Evolutionary conservation across 2,888 invertebrate species (phyloP), one percentile per base, ranked within the genome.

Genomic region (Lasius fuliginosus): DNA sequence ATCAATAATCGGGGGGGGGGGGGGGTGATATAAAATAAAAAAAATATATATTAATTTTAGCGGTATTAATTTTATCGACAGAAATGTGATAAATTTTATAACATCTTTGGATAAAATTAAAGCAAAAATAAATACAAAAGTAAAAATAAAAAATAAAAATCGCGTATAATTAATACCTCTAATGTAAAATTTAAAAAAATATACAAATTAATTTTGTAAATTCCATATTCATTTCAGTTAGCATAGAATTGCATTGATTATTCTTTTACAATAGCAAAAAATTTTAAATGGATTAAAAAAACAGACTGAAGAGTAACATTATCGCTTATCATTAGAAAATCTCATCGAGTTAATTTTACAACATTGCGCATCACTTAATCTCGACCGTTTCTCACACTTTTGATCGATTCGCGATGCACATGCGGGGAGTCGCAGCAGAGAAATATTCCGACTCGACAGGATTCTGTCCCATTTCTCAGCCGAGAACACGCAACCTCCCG

Each of bases 381-480:
- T 71, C 40, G 53, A 27, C 27, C 33, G 36, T 71, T 73, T 71
- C 74, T 58, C 73, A 27, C 33, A 27, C 36, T 76, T 67, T 73
- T 42, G 73, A 77, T 77, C 69, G 69, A 69, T 53, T 53, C 56
- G 67, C 67, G 53, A 56, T 77, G 46, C n/a, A 56, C 30, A 73
- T 62, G 49, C 73, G 23, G 23, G 36, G 8, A 27, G 58, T 15
- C 30, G 23, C 27, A 12, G 9, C 49, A 75, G 73, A 58, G 75
- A 74, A 65, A 69, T 82, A 85, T 74, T 67, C 71, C 30, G 36
- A 56, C 83, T 69, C 81, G 40, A 74, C 76, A 81, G 75, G 62
- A 81, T 40, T 65, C 40, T 27, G 77, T 74, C 73, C n/a, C 75
- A 65, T 85, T 87, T 30, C 46, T 71, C 83, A 79, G 58, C 53